phyloP scores from a whole-genome alignment of 2,888 invertebrate species.

The Meliscaeva auricollis region DNA sequence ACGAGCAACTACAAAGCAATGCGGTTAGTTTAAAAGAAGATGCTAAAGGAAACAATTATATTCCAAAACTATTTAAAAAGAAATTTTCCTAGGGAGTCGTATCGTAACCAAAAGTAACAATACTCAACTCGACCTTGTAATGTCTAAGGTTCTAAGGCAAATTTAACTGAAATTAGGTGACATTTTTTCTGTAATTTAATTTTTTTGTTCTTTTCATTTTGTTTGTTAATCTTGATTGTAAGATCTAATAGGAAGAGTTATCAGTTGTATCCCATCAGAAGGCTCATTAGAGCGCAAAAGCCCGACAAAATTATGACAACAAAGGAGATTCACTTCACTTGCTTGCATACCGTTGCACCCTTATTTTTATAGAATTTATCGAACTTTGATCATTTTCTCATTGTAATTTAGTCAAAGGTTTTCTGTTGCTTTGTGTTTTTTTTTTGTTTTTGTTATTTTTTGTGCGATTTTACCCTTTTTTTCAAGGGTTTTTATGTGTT shows the following conservation, averaged over 20 bases:
- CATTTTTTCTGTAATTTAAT: conserved; percentile 10
- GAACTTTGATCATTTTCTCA: conserved; percentile 35
- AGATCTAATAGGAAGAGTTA: conserved; percentile 29
- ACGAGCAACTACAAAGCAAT: not conserved
- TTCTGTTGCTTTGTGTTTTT: conserved; percentile 1
- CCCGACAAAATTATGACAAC: conserved; percentile 31
- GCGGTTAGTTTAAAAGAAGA: conserved; percentile 1
- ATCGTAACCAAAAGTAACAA: not conserved
- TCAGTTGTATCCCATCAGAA: conserved; percentile 48
- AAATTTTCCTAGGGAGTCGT: too few species aligned
- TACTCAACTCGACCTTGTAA: conserved; percentile 6
- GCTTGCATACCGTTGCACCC: conserved; percentile 12
- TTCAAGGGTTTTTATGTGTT: conserved; percentile 26
- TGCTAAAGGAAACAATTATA: not conserved
- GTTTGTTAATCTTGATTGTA: conserved; percentile 5
- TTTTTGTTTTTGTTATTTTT: conserved; percentile 5
- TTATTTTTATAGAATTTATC: conserved; percentile 18
- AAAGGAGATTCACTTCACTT: conserved; percentile 51
- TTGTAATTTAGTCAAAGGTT: conserved; percentile 35
- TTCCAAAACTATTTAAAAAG: too few species aligned
- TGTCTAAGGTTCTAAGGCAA: not conserved
- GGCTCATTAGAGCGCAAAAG: conserved; percentile 53
- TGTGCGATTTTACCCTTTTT: conserved; percentile 40
- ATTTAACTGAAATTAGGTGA: conserved; percentile 28
- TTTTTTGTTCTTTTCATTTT: not conserved